Percentiles rank a stretch among this genome's conserved stretches.
Conservation (phyloP, 2,113 vertebrate genomes). For the Thalassoma bifasciatum region DNA sequence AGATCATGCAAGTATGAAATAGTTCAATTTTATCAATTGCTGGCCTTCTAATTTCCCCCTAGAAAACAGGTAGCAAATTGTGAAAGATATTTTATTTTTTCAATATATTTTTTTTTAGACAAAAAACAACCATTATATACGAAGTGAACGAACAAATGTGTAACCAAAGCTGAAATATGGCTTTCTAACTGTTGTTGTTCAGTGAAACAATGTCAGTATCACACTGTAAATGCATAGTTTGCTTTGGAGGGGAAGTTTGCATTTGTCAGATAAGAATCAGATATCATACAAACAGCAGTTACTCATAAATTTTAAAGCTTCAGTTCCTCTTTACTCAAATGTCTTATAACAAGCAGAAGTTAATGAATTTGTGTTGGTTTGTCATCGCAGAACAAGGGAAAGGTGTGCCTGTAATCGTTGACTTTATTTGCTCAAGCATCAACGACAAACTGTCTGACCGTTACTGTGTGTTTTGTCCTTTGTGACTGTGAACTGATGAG, state of each 20-base stretch:
- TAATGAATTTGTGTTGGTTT: conserved; percentile 20
- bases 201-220: not conserved
- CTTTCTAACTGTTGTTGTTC: not conserved
- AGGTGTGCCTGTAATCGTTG: conserved; percentile 30
- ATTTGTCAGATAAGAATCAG: not conserved
- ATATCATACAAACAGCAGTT: conserved; percentile 6
- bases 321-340: not conserved
- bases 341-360: conserved; percentile 20
- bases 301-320: not conserved
- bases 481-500: not conserved
- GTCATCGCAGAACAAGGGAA: not conserved
- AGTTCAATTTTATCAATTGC: too few species aligned
- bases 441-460: not conserved
- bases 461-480: not conserved
- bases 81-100: too few species aligned
- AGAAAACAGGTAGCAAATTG: too few species aligned
- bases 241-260: not conserved
- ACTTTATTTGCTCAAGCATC: conserved; percentile 21
- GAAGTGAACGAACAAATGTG: not conserved
- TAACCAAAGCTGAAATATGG: not conserved
- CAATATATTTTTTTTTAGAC: too few species aligned
- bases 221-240: not conserved
- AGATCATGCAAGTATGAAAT: too few species aligned
- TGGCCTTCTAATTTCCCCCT: too few species aligned
- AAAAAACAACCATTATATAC: too few species aligned